These are phyloP conservation scores for Limnephilus marmoratus DNA, from an alignment of 2,888 invertebrate genomes.

Conservation along the genomic window DNA sequence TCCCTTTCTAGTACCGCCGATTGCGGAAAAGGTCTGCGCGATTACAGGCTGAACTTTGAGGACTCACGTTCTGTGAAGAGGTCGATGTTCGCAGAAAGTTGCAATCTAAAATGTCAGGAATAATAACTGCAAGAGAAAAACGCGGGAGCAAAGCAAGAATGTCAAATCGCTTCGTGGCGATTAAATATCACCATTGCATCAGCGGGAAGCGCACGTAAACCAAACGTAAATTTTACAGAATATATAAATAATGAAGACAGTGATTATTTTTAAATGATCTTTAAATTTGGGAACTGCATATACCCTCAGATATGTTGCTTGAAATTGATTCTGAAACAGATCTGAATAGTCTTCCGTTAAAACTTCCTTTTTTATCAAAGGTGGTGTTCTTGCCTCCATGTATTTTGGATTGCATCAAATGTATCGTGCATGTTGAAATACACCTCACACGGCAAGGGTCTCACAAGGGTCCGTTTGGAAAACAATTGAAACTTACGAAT, in stretches of 20 bases:
- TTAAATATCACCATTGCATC: not conserved
- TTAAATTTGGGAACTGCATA: not conserved
- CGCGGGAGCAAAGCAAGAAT: not conserved
- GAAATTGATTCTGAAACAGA: too few relatives aligned
- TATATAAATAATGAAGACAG: not conserved
- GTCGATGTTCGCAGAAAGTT: not conserved
- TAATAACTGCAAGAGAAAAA: not conserved
- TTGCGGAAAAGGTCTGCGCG: conserved; percentile 13
- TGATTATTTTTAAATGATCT: not conserved
- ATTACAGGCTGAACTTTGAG: conserved; percentile 11
- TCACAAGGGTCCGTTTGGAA: too few relatives aligned
- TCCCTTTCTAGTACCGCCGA: not conserved
- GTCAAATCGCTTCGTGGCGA: not conserved
- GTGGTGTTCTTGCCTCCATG: too few relatives aligned
- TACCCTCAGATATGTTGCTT: not conserved
- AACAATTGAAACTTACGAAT: too few relatives aligned
- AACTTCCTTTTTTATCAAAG: too few relatives aligned
- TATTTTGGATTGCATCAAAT: too few relatives aligned
- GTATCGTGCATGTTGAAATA: too few relatives aligned
- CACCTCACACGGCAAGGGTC: too few relatives aligned
- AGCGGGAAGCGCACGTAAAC: not conserved
- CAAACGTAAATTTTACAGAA: not conserved
- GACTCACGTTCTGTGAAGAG: not conserved
- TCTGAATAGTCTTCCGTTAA: too few relatives aligned
- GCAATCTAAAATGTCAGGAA: not conserved